Conservation (phyloP, 2,113 vertebrate genomes). For the Stegastes partitus region DNA sequence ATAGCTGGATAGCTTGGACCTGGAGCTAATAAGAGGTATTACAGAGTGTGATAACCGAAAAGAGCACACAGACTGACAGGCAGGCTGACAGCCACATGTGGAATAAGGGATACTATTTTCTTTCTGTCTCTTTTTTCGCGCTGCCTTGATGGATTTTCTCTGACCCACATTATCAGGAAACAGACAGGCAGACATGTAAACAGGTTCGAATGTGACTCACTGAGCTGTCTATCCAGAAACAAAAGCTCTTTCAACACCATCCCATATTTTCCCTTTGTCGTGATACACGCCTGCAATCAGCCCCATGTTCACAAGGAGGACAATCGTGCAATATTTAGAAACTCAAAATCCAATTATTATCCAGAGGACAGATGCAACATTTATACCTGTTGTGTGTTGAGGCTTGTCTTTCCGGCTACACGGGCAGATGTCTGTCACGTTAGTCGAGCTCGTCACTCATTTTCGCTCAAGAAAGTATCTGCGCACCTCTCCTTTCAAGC, state of each 20-base stretch:
- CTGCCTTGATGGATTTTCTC: conserved; percentile 64
- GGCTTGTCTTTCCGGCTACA: conserved; percentile 34
- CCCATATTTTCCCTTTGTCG: conserved; percentile 52
- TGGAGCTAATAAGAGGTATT: conserved; percentile 59
- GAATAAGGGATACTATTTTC: conserved; percentile 50
- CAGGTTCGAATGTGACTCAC: conserved; percentile 67
- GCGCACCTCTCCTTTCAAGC: neutral
- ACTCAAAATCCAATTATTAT: conserved; percentile 39
- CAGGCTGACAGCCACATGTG: conserved; percentile 53
- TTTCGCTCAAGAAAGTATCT: neutral
- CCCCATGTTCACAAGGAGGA: conserved; percentile 32
- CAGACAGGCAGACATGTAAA: conserved; percentile 62
- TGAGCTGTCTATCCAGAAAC: conserved; percentile 53
- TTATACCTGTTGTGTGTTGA: conserved; percentile 43
- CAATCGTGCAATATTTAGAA: conserved; percentile 67
- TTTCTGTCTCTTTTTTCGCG: conserved; percentile 34
- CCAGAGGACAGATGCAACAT: conserved; percentile 41
- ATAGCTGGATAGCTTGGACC: conserved; percentile 38
- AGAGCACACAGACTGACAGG: conserved; percentile 39
- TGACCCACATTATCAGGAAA: conserved; percentile 75
- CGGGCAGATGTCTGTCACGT: conserved; percentile 26
- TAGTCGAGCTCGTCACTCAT: conserved; percentile 17
- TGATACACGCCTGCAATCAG: conserved; percentile 66
- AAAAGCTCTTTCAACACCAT: conserved; percentile 64
- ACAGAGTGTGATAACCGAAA: conserved; percentile 45